These are phyloP conservation scores for Barnardius zonarius DNA, from an alignment of 2,113 vertebrate genomes.

Conservation along the genomic window DNA sequence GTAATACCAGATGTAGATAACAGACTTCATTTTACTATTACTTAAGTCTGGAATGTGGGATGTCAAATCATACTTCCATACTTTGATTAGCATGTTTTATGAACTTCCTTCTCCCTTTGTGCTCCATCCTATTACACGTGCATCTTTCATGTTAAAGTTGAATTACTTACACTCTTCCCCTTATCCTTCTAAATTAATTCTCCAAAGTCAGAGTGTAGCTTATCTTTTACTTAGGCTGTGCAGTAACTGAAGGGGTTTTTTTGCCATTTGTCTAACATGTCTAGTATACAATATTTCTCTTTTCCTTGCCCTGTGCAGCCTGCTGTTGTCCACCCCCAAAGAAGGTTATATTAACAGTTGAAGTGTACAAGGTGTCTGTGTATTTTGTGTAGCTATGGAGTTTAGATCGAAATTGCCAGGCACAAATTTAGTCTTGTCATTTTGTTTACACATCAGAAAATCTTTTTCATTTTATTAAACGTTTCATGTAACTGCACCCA, in stretches of 20 bases:
- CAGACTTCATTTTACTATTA: constrained; percentile 50
- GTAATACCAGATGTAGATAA: constrained; percentile 56
- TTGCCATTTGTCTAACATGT: constrained; percentile 61
- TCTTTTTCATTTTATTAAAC: constrained; percentile 78
- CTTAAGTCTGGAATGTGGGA: constrained; percentile 44
- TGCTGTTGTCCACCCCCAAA: constrained; percentile 52
- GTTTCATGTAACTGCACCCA: constrained; percentile 83
- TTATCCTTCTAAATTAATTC: constrained; percentile 68
- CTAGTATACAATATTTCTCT: constrained; percentile 67
- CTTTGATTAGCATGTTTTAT: constrained; percentile 61
- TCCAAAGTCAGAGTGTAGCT: constrained; percentile 67
- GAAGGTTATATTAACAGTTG: constrained; percentile 73
- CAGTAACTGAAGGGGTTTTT: constrained; percentile 43
- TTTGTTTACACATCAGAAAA: constrained; percentile 80
- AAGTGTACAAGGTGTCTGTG: constrained; percentile 78
- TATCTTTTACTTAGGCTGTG: constrained; percentile 62
- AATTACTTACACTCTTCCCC: constrained; percentile 63
- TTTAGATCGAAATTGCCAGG: constrained; percentile 79
- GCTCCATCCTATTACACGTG: constrained; percentile 60
- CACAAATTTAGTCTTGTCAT: constrained; percentile 80
- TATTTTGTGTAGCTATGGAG: constrained; percentile 79
- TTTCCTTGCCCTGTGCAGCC: constrained; percentile 71
- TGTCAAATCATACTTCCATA: constrained; percentile 55
- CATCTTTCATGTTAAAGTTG: constrained; percentile 64
- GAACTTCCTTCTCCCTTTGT: constrained; percentile 30